Evolutionary conservation across 2,888 invertebrate genomes (phyloP), one percentile per base, ranked within the genome.

Genomic region (Pharmacophagus antenor): DNA sequence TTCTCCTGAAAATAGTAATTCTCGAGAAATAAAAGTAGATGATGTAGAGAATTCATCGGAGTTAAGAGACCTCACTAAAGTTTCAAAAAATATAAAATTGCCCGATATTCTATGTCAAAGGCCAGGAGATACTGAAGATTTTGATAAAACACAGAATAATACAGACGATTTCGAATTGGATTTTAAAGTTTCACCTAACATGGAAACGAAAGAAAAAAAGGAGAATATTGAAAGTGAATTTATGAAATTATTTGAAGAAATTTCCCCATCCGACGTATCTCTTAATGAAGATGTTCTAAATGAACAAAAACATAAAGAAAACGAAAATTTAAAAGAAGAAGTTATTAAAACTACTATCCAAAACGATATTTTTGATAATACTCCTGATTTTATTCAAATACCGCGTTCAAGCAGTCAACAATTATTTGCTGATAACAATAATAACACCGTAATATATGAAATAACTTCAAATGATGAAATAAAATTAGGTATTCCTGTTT

Each of bases 391-490:
- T 42, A 76, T 89, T 18, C 76, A 82, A 18, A 77, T 83, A 48
- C 80, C 85, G 42, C 75, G 85, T 51, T 81, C 88, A 15, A 68
- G 74, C 22, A 89, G 87, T 63, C 82, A 87, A 62, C 78, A 81
- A 62, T 54, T 69, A 21, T 59, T 73, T 12, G 81, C 84, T 56
- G 67, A 75, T 61, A 84, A 84, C 62, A 89, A 88, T 58, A 89
- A 87, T 52, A 88, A 85, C 60, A 84, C 74, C 46, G 50, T 77
- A 2, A 88, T 88, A 61, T 76, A 77, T 69, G 88, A 89, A 74
- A 71, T 88, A 31, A 69, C 69, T 25, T 62, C 70, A 55, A 41
- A 67, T 6, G 74, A 75, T 52, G 76, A 76, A 23, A 21, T 65
- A 0, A 76, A 73, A 57, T 63, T 74, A 53, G 66, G 62, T 15